phyloP scores from a whole-genome alignment of 2,888 invertebrate genomes.

The Pinctada fucata region DNA sequence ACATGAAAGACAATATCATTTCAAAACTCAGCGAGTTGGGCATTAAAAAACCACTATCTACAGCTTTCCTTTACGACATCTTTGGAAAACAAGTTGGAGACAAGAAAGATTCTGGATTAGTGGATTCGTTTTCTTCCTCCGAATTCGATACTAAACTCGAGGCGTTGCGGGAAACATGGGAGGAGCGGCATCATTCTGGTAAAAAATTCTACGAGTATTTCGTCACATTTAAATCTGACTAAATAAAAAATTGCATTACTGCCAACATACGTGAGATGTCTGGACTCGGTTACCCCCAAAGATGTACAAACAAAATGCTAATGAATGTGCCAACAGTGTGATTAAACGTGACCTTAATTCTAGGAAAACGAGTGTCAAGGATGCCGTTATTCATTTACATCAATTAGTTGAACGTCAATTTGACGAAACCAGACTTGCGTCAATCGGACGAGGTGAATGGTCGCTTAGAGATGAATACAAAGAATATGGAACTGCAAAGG shows the following conservation, averaged over 20 bases:
- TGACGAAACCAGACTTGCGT: slow-evolving; percentile 8
- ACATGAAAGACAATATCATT: slow-evolving; percentile 7
- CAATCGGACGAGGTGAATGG: slow-evolving; percentile 12
- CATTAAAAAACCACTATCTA: background rate
- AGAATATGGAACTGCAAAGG: slow-evolving; percentile 3
- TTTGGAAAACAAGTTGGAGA: background rate
- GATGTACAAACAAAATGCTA: slow-evolving; percentile 10
- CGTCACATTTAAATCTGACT: slow-evolving; percentile 2
- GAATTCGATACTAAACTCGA: background rate
- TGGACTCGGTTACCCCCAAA: slow-evolving; percentile 23
- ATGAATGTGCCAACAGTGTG: slow-evolving; percentile 20
- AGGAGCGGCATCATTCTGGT: background rate
- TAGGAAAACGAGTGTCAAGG: background rate
- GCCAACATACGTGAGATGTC: background rate
- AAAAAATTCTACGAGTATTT: slow-evolving; percentile 11
- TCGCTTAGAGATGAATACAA: background rate
- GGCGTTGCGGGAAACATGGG: background rate
- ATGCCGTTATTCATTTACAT: slow-evolving; percentile 5
- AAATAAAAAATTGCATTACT: slow-evolving; percentile 16
- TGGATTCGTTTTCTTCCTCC: background rate
- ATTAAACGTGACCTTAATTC: slow-evolving; percentile 8
- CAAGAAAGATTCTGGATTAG: background rate
- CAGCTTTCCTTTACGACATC: background rate
- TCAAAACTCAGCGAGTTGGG: slow-evolving; percentile 5
- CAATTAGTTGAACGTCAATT: slow-evolving; percentile 4